Percentiles rank a stretch among this genome's conserved stretches.
Conservation (phyloP, 2,888 invertebrate species). For the Plemyria rubiginata region DNA sequence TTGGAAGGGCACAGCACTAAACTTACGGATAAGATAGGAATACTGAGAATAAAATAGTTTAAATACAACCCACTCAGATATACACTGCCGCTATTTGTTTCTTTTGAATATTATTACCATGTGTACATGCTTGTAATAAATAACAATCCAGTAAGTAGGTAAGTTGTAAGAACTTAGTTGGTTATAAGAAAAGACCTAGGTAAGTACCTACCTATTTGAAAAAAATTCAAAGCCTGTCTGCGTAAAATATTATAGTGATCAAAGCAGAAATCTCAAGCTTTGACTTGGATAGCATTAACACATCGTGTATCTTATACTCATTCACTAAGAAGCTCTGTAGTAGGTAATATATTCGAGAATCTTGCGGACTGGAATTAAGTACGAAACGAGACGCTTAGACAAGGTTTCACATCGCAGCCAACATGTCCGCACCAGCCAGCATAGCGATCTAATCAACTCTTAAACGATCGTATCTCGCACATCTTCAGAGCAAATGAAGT, state of each 20-base stretch:
- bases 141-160: too few species aligned
- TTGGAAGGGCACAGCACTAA: constrained; percentile 32
- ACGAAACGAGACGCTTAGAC: neutral
- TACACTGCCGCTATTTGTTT: neutral
- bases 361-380: neutral
- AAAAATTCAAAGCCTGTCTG: too few species aligned
- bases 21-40: constrained; percentile 16
- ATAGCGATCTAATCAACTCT: constrained; percentile 25
- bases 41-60: constrained; percentile 16
- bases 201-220: too few species aligned
- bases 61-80: constrained; percentile 8
- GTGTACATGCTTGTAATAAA: too few species aligned
- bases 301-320: too few species aligned
- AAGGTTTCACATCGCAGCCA: constrained; percentile 2
- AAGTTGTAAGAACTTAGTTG: too few species aligned
- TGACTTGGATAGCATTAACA: too few species aligned
- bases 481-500: constrained; percentile 25
- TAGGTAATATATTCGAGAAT: constrained; percentile 1
- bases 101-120: too few species aligned
- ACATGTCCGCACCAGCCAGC: neutral
- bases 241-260: too few species aligned
- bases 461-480: constrained; percentile 15
- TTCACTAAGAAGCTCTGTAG: neutral
- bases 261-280: too few species aligned
- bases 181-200: too few species aligned